Conservation (phyloP, 1,140 invertebrate genomes). For the Drosophila pallidifrons region DNA sequence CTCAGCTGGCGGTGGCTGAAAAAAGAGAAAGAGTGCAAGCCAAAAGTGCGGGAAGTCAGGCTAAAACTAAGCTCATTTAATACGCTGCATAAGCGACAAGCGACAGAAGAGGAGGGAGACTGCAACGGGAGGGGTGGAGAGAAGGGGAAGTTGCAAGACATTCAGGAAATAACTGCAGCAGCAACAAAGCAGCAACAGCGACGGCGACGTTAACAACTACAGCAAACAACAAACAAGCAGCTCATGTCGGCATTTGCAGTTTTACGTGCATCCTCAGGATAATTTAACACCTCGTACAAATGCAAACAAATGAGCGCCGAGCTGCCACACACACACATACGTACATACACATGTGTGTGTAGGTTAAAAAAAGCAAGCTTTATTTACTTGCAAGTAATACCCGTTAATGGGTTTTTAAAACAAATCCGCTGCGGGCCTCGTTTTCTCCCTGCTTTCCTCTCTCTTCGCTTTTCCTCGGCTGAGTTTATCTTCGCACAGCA, state of each 20-base stretch:
- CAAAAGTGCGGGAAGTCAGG: slow-evolving; percentile 78
- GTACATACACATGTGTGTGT: slow-evolving; percentile 2
- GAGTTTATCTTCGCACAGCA: slow-evolving; percentile 47
- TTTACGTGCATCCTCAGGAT: slow-evolving; percentile 80
- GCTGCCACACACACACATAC: slow-evolving; percentile 29
- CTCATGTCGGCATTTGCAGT: slow-evolving; percentile 68
- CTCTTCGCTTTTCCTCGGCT: background rate
- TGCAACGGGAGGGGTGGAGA: too few species aligned
- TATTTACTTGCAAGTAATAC: slow-evolving; percentile 83
- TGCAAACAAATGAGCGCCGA: slow-evolving; percentile 76
- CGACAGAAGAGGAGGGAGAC: too few species aligned
- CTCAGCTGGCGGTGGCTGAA: slow-evolving; percentile 26
- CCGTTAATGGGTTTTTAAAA: slow-evolving; percentile 81
- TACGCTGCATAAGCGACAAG: slow-evolving; percentile 71
- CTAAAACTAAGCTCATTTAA: slow-evolving; percentile 82
- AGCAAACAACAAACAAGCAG: slow-evolving; percentile 41
- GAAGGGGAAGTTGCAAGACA: slow-evolving; percentile 20
- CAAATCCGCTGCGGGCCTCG: slow-evolving; percentile 75
- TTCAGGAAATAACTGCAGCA: slow-evolving; percentile 54
- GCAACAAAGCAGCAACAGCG: slow-evolving; percentile 36
- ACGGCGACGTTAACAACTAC: slow-evolving; percentile 14
- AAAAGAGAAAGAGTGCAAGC: slow-evolving; percentile 51
- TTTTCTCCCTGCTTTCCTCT: background rate
- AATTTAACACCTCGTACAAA: slow-evolving; percentile 80
- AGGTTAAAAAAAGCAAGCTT: slow-evolving; percentile 48